Conservation (phyloP, 2,888 invertebrate species). For the Drosophila neotestacea region DNA sequence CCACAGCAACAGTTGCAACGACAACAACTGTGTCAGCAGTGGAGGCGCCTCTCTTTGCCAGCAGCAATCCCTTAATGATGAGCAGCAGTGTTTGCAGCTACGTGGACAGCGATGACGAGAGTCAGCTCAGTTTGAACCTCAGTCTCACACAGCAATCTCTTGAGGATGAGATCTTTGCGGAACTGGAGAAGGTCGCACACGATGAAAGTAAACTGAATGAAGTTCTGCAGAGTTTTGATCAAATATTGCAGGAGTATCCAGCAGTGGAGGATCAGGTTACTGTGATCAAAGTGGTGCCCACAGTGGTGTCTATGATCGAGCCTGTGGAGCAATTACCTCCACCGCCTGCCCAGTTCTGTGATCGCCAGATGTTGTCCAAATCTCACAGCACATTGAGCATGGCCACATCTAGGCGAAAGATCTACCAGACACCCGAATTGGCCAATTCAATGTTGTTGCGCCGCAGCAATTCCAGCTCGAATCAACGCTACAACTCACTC, state of each 20-base stretch:
- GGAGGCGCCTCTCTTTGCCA: constrained; percentile 5
- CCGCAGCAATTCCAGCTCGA: constrained; percentile 40
- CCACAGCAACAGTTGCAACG: constrained; percentile 30
- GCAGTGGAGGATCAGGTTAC: constrained; percentile 30
- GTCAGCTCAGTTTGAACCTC: constrained; percentile 74
- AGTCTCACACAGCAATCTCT: constrained; percentile 83
- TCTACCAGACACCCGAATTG: constrained; percentile 66
- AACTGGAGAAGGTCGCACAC: constrained; percentile 84
- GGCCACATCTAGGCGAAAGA: constrained; percentile 82
- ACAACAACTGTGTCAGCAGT: neutral
- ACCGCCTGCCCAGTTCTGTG: constrained; percentile 55
- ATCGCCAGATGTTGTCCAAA: constrained; percentile 86
- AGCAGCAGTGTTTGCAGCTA: constrained; percentile 63
- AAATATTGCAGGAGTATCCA: constrained; percentile 86
- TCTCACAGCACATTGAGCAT: constrained; percentile 89
- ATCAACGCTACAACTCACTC: constrained; percentile 80
- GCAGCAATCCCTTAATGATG: constrained; percentile 33
- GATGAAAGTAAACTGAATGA: constrained; percentile 86
- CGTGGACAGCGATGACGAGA: constrained; percentile 84
- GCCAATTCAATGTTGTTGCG: constrained; percentile 58
- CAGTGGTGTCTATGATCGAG: constrained; percentile 11
- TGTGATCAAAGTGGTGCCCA: constrained; percentile 8
- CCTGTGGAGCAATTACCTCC: constrained; percentile 30
- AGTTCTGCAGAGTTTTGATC: constrained; percentile 87
- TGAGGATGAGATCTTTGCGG: constrained; percentile 85